phyloP scores from a whole-genome alignment of 1,140 invertebrate species.

The Caerostris extrusa region DNA sequence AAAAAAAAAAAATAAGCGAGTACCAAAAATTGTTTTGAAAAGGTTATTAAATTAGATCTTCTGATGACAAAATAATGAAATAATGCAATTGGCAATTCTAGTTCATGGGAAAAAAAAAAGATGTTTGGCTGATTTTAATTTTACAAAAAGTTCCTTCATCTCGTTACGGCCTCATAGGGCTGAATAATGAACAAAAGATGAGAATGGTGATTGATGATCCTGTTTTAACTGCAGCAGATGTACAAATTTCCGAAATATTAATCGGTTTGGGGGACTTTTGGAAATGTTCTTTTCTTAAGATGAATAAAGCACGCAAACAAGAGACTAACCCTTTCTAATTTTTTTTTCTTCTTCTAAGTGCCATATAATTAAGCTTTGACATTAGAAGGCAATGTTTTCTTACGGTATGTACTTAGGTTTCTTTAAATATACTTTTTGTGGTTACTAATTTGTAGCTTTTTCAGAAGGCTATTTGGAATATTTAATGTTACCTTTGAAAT shows the following conservation, averaged over 20 bases:
- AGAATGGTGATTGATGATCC: background rate
- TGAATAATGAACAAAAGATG: background rate
- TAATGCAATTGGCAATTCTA: background rate
- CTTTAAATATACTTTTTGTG: too few species aligned
- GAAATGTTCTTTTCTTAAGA: too few species aligned
- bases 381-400: too few species aligned
- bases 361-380: too few species aligned
- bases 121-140: background rate
- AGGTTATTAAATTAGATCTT: background rate
- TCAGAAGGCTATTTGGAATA: too few species aligned
- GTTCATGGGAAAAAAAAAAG: background rate
- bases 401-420: too few species aligned
- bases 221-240: background rate
- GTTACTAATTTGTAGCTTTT: too few species aligned
- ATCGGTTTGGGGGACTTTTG: background rate
- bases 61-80: background rate
- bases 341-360: too few species aligned
- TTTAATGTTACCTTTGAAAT: too few species aligned
- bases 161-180: background rate
- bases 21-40: background rate
- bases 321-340: too few species aligned
- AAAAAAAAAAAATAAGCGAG: too few species aligned
- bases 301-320: too few species aligned
- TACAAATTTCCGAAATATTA: background rate
- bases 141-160: background rate